phyloP scores from a whole-genome alignment of 1,140 invertebrate genomes.

The Nylanderia fulva region DNA sequence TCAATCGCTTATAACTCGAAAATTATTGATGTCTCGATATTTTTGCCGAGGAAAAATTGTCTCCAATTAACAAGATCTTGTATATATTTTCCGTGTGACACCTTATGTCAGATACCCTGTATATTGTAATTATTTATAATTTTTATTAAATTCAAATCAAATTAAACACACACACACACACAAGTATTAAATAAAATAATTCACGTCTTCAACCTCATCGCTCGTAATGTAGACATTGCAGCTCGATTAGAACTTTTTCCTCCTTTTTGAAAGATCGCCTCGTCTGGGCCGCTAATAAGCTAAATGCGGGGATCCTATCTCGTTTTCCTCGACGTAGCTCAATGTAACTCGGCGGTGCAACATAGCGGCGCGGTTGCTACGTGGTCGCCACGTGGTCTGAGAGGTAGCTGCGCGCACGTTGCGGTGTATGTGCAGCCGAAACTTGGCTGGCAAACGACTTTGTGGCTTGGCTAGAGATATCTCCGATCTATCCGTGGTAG shows the following conservation, averaged over 20 bases:
- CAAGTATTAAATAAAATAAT: not conserved
- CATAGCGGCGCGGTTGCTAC: conserved; percentile 47
- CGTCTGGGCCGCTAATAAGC: conserved; percentile 60
- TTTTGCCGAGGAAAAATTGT: no score
- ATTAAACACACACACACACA: not conserved
- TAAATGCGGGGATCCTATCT: conserved; percentile 59
- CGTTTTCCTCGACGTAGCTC: not conserved
- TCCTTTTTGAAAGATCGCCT: not conserved
- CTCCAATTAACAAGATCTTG: no score
- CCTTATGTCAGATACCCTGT: no score
- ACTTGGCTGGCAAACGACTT: conserved; percentile 73
- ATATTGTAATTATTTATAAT: no score
- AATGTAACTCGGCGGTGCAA: conserved; percentile 21
- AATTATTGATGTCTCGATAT: no score
- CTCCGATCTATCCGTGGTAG: conserved; percentile 42
- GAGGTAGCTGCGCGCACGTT: conserved; percentile 53
- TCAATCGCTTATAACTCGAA: no score
- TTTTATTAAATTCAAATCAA: not conserved
- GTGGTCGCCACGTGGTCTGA: conserved; percentile 29
- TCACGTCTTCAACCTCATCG: not conserved
- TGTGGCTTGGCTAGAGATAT: conserved; percentile 65
- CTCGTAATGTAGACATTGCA: not conserved
- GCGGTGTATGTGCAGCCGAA: conserved; percentile 52
- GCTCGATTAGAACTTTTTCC: not conserved
- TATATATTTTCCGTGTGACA: no score